These are phyloP conservation scores for Pseudois nayaur DNA, from an alignment of 2,113 vertebrate genomes.

Conservation along the genomic window DNA sequence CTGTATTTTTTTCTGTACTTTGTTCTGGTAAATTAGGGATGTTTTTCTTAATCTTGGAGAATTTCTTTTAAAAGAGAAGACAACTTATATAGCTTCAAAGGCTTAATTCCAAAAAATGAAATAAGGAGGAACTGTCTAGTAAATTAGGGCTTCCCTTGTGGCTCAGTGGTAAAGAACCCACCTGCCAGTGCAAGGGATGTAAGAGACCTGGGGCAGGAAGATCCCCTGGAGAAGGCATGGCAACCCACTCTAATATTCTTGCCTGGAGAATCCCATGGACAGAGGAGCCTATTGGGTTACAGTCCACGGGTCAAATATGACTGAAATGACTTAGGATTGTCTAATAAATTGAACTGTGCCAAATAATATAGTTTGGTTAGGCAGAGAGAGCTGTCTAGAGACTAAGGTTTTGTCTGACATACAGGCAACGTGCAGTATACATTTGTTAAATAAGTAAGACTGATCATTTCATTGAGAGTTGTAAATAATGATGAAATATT, in stretches of 20 bases:
- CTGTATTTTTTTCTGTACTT: not conserved
- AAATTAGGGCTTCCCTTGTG: not conserved
- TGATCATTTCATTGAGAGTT: not conserved
- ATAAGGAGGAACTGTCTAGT: not conserved
- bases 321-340: not conserved
- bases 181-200: not conserved
- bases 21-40: not conserved
- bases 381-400: not conserved
- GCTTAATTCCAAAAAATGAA: not conserved
- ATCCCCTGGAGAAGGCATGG: not conserved
- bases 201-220: not conserved
- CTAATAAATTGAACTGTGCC: not conserved
- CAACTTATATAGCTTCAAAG: not conserved
- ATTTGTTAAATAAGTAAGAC: not conserved
- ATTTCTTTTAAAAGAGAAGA: not conserved
- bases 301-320: not conserved
- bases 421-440: not conserved
- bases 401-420: not conserved
- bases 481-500: not conserved
- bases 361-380: not conserved
- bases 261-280: not conserved
- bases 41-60: not conserved
- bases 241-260: not conserved
- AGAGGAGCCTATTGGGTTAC: not conserved
- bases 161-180: not conserved